These are phyloP conservation scores for Lytechinus variegatus DNA, from an alignment of 35 echinoderm and acorn worm genomes.

Conservation along the genomic window DNA sequence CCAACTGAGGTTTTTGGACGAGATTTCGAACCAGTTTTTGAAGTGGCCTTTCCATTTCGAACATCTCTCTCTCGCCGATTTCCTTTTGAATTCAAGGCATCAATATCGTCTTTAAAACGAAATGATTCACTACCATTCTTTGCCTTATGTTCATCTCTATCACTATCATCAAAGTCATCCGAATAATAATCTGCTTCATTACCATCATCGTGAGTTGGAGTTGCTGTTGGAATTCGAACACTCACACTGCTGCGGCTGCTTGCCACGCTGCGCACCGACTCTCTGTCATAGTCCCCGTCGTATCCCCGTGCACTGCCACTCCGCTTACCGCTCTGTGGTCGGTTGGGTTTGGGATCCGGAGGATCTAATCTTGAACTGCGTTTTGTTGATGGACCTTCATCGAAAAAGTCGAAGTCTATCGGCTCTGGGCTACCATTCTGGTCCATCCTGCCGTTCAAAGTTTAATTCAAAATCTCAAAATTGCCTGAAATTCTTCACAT, in stretches of 20 bases:
- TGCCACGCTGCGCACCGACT: constrained; percentile 60
- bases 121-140: constrained; percentile 23
- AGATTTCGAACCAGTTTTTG: constrained; percentile 17
- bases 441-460: constrained; percentile 46
- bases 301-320: constrained; percentile 36
- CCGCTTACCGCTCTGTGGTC: constrained; percentile 41
- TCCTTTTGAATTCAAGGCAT: neutral
- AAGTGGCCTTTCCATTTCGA: neutral
- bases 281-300: constrained; percentile 21
- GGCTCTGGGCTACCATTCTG: constrained; percentile 58
- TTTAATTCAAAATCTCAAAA: neutral
- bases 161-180: constrained; percentile 44
- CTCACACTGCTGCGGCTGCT: constrained; percentile 83
- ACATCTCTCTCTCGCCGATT: neutral
- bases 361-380: neutral
- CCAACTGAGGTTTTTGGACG: constrained; percentile 55
- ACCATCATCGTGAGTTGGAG: constrained; percentile 52
- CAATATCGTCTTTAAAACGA: constrained; percentile 46
- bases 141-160: constrained; percentile 35
- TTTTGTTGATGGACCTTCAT: constrained; percentile 54
- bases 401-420: constrained; percentile 95
- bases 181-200: constrained; percentile 64
- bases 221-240: constrained; percentile 78
- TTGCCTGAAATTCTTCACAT: neutral
- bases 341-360: neutral